phyloP scores from a whole-genome alignment of 2,113 vertebrate genomes.

The Eurystomus gularis region DNA sequence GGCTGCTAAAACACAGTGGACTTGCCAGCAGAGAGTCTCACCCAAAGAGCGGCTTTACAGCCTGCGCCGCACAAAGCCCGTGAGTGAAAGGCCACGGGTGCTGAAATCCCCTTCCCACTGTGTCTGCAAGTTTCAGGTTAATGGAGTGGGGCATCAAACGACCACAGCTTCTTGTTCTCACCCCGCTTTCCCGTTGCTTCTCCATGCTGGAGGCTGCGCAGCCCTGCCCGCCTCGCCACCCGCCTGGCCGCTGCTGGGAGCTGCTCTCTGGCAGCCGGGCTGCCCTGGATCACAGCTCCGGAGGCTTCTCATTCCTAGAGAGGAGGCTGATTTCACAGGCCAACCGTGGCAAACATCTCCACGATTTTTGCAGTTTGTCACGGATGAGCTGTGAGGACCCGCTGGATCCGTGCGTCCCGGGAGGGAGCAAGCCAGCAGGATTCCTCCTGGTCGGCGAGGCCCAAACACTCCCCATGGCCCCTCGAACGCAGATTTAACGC shows the following conservation, averaged over 20 bases:
- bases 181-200: not conserved
- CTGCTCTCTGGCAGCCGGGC: not conserved
- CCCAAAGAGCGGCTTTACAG: not conserved
- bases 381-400: not conserved
- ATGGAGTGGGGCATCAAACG: not conserved
- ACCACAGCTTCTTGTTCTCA: not conserved
- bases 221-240: not conserved
- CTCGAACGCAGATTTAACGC: conserved; percentile 24
- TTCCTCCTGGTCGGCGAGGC: rapidly evolving
- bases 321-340: conserved; percentile 39
- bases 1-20: conserved; percentile 11
- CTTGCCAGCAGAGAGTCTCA: not conserved
- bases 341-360: not conserved
- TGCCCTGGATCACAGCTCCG: not conserved
- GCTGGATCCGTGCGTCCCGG: rapidly evolving
- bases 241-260: not conserved
- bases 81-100: not conserved
- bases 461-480: not conserved
- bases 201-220: not conserved
- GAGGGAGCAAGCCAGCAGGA: not conserved
- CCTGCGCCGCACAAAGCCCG: not conserved
- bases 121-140: rapidly evolving
- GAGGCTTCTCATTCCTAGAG: conserved; percentile 47
- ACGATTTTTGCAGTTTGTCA: not conserved
- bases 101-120: not conserved